A percentile compares a stretch with the other conserved stretches of the same genome.
phyloP scores from a whole-genome alignment of 2,113 vertebrate species.

The Eptesicus fuscus region DNA sequence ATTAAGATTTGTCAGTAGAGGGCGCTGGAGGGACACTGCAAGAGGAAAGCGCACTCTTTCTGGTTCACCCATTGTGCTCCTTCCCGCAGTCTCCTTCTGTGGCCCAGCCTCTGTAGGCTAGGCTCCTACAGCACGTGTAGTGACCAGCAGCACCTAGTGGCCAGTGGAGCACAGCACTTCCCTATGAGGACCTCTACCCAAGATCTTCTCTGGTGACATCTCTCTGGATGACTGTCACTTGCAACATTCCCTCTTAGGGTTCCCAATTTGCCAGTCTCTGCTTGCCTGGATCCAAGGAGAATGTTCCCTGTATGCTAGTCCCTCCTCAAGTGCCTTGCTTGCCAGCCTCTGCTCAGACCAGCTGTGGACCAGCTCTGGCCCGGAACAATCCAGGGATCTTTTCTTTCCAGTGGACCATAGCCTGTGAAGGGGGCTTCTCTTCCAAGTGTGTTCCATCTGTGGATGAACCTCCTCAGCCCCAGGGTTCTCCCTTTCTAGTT shows the following conservation, averaged over 20 bases:
- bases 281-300: neutral
- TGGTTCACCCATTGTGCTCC: fast-evolving
- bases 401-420: neutral
- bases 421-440: neutral
- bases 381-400: neutral
- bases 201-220: neutral
- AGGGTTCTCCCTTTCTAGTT: neutral
- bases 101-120: neutral
- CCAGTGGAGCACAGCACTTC: neutral
- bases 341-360: neutral
- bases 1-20: constrained; percentile 47
- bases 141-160: neutral
- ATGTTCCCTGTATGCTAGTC: neutral
- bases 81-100: neutral
- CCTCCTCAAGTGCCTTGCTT: neutral
- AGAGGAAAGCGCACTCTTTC: neutral
- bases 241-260: neutral
- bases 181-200: neutral
- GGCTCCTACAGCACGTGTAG: neutral
- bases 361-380: neutral
- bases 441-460: neutral
- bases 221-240: neutral
- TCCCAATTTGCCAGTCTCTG: neutral
- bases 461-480: neutral
- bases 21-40: neutral